These are phyloP conservation scores for Eonycteris spelaea DNA, from an alignment of 2,113 vertebrate species.

Conservation along the genomic window DNA sequence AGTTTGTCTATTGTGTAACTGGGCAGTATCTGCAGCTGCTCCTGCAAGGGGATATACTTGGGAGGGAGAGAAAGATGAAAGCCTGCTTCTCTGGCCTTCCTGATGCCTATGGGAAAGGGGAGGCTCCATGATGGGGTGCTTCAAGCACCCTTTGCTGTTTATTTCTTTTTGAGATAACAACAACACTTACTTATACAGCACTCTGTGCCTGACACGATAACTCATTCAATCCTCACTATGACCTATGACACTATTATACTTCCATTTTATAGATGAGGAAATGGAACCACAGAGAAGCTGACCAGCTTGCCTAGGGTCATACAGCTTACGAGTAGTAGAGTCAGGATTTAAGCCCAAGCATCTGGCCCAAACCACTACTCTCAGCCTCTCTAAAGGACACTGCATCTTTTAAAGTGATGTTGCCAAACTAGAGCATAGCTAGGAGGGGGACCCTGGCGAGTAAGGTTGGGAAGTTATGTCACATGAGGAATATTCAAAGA, in stretches of 20 bases:
- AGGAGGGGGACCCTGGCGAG: background rate
- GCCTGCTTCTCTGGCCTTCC: background rate
- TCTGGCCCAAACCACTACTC: background rate
- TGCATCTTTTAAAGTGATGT: background rate
- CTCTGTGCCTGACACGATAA: background rate
- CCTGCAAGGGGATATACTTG: background rate
- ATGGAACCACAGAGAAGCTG: background rate
- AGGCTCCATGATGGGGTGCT: background rate
- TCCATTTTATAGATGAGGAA: background rate
- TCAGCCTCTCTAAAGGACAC: background rate
- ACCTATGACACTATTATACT: background rate
- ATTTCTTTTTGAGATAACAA: background rate
- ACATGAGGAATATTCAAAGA: background rate
- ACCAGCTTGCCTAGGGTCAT: background rate
- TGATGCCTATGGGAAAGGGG: background rate
- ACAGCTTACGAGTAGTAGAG: background rate
- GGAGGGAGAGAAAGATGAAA: background rate
- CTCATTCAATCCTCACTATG: background rate
- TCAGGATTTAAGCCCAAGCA: background rate
- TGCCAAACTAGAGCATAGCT: background rate
- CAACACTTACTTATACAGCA: background rate
- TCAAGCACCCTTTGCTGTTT: background rate
- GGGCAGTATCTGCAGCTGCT: background rate
- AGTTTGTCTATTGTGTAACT: background rate
- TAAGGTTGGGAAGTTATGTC: background rate